A percentile compares a stretch with the other conserved stretches of the same genome.
phyloP scores from a whole-genome alignment of 2,888 invertebrate genomes.

The Sarcophaga variegata region DNA sequence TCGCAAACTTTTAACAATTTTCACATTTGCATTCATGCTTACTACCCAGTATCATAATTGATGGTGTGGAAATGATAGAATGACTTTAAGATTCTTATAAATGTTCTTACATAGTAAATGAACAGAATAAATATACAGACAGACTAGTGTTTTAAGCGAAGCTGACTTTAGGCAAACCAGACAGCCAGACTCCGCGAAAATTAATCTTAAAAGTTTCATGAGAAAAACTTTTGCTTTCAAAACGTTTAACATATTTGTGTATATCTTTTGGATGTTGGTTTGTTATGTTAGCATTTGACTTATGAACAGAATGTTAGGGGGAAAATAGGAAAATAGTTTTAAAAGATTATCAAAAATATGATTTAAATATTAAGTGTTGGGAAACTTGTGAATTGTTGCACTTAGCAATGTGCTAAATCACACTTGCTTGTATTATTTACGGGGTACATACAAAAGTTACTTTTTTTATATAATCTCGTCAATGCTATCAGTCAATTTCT shows the following conservation, averaged over 20 bases:
- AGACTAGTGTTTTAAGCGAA: neutral
- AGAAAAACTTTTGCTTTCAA: neutral
- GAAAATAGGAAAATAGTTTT: neutral
- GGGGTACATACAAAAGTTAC: no score
- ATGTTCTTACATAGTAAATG: conserved; percentile 36
- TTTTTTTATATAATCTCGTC: no score
- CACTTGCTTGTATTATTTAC: no score
- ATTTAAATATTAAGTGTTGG: neutral
- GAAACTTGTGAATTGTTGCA: no score
- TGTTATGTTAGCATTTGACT: neutral
- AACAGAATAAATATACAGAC: neutral
- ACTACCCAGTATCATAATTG: conserved; percentile 50
- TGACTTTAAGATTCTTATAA: conserved; percentile 59
- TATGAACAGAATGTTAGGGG: neutral
- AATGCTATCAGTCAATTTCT: no score
- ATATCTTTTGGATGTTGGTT: neutral
- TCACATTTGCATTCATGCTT: conserved; percentile 26
- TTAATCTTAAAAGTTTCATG: conserved; percentile 18
- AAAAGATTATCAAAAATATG: neutral
- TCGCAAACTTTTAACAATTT: conserved; percentile 52
- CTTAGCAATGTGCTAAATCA: no score
- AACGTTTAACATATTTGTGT: neutral
- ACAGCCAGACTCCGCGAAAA: neutral
- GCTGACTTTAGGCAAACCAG: conserved; percentile 8
- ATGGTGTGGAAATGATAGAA: conserved; percentile 63